Percentiles rank a stretch among this genome's conserved stretches.
These are phyloP conservation scores for Spodoptera exigua DNA, from an alignment of 2,888 invertebrate genomes.

Conservation along the genomic window DNA sequence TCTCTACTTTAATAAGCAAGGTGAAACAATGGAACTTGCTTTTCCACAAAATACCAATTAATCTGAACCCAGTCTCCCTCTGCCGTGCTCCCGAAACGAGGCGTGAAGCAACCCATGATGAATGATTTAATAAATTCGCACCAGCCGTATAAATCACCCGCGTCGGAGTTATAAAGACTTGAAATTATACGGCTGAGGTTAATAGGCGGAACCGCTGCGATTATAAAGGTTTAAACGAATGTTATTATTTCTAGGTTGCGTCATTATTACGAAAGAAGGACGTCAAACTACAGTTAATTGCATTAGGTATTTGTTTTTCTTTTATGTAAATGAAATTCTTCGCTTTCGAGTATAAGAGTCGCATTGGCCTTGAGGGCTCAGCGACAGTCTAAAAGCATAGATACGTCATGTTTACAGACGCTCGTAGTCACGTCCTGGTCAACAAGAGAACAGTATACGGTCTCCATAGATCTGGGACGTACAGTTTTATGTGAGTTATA, in stretches of 20 bases:
- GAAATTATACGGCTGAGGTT: slow-evolving; percentile 42
- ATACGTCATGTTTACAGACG: no score
- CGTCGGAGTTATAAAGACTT: slow-evolving; percentile 56
- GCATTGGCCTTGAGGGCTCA: no score
- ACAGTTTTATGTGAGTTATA: no score
- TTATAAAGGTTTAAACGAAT: slow-evolving; percentile 12
- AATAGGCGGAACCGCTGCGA: slow-evolving; percentile 25
- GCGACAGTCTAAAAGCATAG: no score
- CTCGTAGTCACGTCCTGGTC: no score
- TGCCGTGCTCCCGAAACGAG: slow-evolving; percentile 41
- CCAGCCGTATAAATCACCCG: slow-evolving; percentile 65
- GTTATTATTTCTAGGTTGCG: slow-evolving; percentile 16
- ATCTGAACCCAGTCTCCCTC: slow-evolving; percentile 6
- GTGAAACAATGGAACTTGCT: no score
- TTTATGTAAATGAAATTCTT: no score
- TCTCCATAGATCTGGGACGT: no score
- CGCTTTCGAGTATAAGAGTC: no score
- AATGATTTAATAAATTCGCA: slow-evolving; percentile 73
- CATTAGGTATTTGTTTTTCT: slow-evolving; percentile 1
- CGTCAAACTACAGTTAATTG: slow-evolving; percentile 10
- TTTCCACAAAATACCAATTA: background rate
- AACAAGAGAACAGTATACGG: no score
- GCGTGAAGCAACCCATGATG: slow-evolving; percentile 64
- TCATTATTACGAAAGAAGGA: slow-evolving; percentile 24
- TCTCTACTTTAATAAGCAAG: no score